phyloP scores from a whole-genome alignment of 2,113 vertebrate genomes.

The Neopipo cinnamomea region DNA sequence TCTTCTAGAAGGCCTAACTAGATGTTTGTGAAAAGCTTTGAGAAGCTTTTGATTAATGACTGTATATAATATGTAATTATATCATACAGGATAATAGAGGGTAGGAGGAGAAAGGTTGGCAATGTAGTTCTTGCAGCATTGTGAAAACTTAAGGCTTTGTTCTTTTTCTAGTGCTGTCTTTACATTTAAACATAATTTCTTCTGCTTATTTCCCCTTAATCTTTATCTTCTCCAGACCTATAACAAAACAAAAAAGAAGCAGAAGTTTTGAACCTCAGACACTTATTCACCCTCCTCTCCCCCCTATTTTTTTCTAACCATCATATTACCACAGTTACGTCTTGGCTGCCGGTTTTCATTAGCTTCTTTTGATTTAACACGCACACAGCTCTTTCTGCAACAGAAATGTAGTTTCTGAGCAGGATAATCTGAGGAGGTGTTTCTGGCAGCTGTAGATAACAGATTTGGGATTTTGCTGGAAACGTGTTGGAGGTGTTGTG shows the following conservation, averaged over 20 bases:
- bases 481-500: neutral
- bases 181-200: neutral
- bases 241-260: neutral
- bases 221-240: neutral
- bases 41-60: conserved; percentile 16
- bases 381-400: neutral
- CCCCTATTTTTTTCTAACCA: fast-evolving
- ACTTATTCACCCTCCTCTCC: too few species aligned
- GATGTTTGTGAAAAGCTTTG: conserved; percentile 18
- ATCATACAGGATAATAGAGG: conserved; percentile 7
- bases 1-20: neutral
- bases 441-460: neutral
- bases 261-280: neutral
- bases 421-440: neutral
- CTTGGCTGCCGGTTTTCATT: neutral
- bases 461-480: neutral
- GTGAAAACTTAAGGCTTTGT: neutral
- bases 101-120: neutral
- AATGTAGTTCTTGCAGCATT: neutral
- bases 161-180: neutral
- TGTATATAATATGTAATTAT: neutral
- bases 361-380: neutral
- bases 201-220: neutral
- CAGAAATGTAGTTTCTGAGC: neutral
- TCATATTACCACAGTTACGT: neutral